Evolutionary conservation across 2,797 vertebrate species (phyloP), one percentile per base, ranked within the genome.

Genomic region (Leptodactylus fallax): DNA sequence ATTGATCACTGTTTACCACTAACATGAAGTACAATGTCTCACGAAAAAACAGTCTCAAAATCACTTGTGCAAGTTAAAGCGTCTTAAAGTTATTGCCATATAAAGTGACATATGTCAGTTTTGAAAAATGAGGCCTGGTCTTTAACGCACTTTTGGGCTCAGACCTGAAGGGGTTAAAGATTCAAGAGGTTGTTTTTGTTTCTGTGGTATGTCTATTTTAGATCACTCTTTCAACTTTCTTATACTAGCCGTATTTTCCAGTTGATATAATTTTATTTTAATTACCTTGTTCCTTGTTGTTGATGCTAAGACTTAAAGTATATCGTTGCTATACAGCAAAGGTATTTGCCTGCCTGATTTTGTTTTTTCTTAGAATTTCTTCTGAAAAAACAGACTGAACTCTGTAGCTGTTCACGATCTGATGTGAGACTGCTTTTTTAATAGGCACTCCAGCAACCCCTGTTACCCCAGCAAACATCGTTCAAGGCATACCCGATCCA

Each of bases 391-490:
- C 47, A 77, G 1, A 47, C n/a, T n/a, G 3, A 77, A 53, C 21
- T n/a, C n/a, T 79, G 9, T 23, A 12, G 10, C 27, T 63, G 45
- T 67, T 67, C 6, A 55, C 23, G 17, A 49, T 60, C 36, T 72
- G 8, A 84, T 58, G 7, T 58, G 16, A 36, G 14, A 27, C 63
- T 81, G 69, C 55, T 49, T 51, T 76, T 65, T 85, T 71, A 10
- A 89, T 89, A 99, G 98, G 98, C 88, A 99, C 98, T 58, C 98
- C 98, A 61, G 97, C 97, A 63, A 99, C 98, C 45, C 98, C 98
- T 1, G 98, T 97, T 85, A 99, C 98, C 69, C 98, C 98, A 82
- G 98, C 98, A 85, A 98, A 97, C 83, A 96, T 98, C 19, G 96
- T 97, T 0, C 98, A 97, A 89, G 96, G 96, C 91, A 95, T 99